Conservation (phyloP, 2,113 vertebrate species). For the Casuarius casuarius region DNA sequence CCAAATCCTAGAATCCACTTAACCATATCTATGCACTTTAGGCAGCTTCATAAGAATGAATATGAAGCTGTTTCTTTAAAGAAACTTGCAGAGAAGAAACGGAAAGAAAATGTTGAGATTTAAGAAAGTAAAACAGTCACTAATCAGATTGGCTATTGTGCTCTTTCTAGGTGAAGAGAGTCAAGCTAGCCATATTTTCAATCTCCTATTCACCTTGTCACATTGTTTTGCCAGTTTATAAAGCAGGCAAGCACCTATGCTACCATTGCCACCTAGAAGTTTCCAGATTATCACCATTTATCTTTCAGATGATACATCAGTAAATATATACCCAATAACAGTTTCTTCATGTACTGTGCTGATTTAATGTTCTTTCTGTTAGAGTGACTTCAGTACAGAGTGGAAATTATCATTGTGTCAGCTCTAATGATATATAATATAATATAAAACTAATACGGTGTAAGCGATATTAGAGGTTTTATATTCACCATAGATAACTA, state of each 20-base stretch:
- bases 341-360: background rate
- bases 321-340: background rate
- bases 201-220: background rate
- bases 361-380: background rate
- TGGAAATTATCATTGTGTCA: background rate
- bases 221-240: background rate
- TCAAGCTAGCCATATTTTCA: background rate
- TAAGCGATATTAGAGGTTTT: background rate
- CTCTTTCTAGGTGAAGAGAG: background rate
- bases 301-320: background rate
- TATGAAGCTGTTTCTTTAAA: background rate
- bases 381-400: background rate
- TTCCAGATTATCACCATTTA: background rate
- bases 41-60: background rate
- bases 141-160: background rate
- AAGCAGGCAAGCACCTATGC: background rate
- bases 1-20: background rate
- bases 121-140: background rate
- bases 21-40: background rate
- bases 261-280: background rate
- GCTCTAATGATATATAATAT: background rate
- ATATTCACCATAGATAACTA: background rate
- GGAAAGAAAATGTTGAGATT: background rate
- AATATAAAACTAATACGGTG: background rate
- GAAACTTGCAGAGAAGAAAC: background rate